Conservation (phyloP, 2,888 invertebrate genomes). For the Tuberolachnus salignus region DNA sequence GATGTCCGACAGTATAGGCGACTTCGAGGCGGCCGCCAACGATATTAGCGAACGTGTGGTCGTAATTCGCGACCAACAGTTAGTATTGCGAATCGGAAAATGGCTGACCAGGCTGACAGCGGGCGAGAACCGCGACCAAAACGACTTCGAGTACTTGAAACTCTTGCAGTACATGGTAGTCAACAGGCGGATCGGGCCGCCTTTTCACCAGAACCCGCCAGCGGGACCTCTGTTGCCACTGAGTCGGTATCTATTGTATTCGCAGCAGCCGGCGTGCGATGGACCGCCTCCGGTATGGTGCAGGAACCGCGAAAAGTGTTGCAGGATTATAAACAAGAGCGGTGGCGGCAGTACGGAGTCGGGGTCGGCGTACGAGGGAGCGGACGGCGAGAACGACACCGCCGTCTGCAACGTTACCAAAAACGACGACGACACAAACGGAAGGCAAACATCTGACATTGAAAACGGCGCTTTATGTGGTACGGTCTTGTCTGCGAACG, state of each 20-base stretch:
- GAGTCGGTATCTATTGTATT: neutral
- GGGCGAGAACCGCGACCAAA: neutral
- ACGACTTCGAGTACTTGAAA: conserved; percentile 30
- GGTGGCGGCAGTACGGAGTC: neutral
- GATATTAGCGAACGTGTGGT: conserved; percentile 10
- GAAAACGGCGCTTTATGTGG: neutral
- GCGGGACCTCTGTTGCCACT: conserved; percentile 13
- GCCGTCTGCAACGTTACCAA: neutral
- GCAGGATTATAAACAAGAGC: neutral
- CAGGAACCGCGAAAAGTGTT: neutral
- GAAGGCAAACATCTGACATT: neutral
- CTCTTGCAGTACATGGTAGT: conserved; percentile 34
- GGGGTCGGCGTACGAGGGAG: neutral
- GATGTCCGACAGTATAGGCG: conserved; percentile 8
- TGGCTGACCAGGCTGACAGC: conserved; percentile 25
- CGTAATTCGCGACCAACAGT: neutral
- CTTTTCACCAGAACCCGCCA: conserved; percentile 6
- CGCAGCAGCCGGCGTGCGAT: neutral
- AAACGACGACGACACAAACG: neutral
- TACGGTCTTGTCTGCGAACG: neutral
- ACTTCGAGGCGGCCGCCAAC: neutral
- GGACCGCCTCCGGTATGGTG: neutral
- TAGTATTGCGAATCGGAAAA: conserved; percentile 4
- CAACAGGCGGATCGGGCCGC: neutral
- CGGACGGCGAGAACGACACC: neutral